These are phyloP conservation scores for Andrena camellia DNA, from an alignment of 2,888 invertebrate genomes.

Conservation along the genomic window DNA sequence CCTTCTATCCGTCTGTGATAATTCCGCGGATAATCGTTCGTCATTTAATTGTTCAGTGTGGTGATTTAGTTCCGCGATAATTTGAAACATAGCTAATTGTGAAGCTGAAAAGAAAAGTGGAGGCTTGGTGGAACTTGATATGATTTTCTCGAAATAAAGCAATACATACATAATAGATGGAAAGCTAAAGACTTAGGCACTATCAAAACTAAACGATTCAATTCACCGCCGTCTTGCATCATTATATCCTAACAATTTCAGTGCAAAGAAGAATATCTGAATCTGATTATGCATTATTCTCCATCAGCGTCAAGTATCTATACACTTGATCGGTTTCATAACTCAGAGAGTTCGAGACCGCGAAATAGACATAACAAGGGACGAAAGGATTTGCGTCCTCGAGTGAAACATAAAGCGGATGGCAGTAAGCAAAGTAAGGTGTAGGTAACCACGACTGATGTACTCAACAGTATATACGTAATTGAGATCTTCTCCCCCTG, in stretches of 20 bases:
- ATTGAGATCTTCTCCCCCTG: constrained; percentile 10
- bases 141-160: neutral
- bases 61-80: neutral
- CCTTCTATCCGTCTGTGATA: constrained; percentile 12
- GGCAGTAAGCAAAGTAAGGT: constrained; percentile 31
- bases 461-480: constrained; percentile 15
- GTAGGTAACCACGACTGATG: constrained; percentile 33
- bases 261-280: neutral
- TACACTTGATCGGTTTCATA: constrained; percentile 39
- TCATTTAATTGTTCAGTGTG: neutral
- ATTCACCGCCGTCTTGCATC: neutral
- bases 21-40: constrained; percentile 25
- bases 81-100: neutral
- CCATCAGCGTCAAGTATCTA: constrained; percentile 16
- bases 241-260: neutral
- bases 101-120: neutral
- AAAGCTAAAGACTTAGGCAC: no score
- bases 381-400: constrained; percentile 23
- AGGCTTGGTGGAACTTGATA: no score
- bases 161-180: no score
- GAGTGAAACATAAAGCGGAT: constrained; percentile 45
- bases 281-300: constrained; percentile 10
- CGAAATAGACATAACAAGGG: constrained; percentile 31
- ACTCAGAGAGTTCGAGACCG: constrained; percentile 5
- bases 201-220: no score